A percentile compares a stretch with the other conserved stretches of the same genome.
phyloP scores from a whole-genome alignment of 2,113 vertebrate genomes.

The Bettongia penicillata region DNA sequence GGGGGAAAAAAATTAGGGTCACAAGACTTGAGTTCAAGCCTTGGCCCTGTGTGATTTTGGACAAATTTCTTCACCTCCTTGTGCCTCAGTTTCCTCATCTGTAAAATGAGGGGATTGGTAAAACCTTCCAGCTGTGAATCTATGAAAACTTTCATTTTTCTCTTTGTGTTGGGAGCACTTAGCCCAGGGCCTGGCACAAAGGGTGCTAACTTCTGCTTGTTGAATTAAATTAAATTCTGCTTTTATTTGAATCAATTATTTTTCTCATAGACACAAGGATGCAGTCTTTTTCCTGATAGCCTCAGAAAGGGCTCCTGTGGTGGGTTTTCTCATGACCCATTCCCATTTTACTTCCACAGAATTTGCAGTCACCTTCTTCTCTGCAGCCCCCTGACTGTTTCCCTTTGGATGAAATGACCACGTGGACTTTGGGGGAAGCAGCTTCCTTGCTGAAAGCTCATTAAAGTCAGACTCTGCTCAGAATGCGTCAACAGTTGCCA shows the following conservation, averaged over 20 bases:
- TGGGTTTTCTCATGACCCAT: neutral
- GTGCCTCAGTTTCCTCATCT: neutral
- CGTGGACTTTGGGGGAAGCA: accelerated
- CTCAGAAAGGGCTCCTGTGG: neutral
- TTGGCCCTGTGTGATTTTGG: neutral
- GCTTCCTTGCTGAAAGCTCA: accelerated
- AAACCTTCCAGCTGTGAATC: neutral
- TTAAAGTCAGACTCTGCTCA: neutral
- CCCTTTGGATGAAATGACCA: neutral
- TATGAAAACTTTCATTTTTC: neutral
- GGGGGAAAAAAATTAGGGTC: neutral
- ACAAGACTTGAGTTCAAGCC: neutral
- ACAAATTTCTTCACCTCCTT: neutral
- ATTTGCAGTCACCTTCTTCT: neutral
- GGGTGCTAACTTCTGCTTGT: too few relatives aligned
- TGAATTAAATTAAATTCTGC: too few relatives aligned
- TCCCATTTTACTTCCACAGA: constrained; percentile 6
- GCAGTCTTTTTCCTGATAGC: constrained; percentile 42
- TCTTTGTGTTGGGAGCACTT: too few relatives aligned
- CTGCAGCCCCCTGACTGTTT: neutral
- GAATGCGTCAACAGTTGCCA: accelerated
- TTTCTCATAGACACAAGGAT: neutral
- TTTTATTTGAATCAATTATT: neutral
- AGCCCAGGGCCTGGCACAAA: too few relatives aligned
- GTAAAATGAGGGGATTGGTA: neutral